Evolutionary conservation across 2,113 vertebrate species (phyloP).

Genomic region (Burhinus bistriatus): DNA sequence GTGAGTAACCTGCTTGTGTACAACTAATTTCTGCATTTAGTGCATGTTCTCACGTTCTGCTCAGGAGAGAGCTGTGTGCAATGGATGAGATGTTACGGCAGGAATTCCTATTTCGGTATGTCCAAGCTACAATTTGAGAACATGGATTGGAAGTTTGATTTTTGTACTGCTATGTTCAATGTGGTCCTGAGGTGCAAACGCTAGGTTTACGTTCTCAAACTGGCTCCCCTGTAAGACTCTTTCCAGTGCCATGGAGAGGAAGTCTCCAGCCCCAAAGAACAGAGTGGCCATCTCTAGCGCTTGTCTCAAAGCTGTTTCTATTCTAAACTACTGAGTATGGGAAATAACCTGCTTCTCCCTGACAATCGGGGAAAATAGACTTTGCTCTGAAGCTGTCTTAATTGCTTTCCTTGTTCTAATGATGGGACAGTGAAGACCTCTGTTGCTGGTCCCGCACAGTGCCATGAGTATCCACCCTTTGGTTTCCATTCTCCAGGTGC

Average conservation of each 20-base stretch:
- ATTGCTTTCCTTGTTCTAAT: not conserved
- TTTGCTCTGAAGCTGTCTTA: not conserved
- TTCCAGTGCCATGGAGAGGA: not conserved
- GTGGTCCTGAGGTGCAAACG: not conserved
- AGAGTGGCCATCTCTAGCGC: not conserved
- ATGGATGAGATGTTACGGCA: not conserved
- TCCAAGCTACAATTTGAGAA: not conserved
- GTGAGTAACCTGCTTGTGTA: not conserved
- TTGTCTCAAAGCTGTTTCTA: not conserved
- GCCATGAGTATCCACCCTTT: not conserved
- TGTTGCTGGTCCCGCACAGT: not conserved
- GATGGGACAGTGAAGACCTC: not conserved
- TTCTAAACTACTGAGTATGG: not conserved
- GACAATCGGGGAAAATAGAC: rapidly evolving
- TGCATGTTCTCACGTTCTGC: not conserved
- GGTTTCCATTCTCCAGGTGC: not conserved
- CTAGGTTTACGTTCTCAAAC: not conserved
- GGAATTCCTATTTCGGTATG: not conserved
- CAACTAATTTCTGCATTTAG: too few relatives aligned
- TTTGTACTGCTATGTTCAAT: rapidly evolving
- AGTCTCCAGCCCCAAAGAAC: not conserved
- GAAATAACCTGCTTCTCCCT: not conserved
- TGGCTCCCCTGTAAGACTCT: not conserved
- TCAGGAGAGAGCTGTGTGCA: not conserved
- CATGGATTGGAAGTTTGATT: not conserved